Evolutionary conservation across 1,140 invertebrate species (phyloP).

Genomic region (Eupristina koningsbergeri): DNA sequence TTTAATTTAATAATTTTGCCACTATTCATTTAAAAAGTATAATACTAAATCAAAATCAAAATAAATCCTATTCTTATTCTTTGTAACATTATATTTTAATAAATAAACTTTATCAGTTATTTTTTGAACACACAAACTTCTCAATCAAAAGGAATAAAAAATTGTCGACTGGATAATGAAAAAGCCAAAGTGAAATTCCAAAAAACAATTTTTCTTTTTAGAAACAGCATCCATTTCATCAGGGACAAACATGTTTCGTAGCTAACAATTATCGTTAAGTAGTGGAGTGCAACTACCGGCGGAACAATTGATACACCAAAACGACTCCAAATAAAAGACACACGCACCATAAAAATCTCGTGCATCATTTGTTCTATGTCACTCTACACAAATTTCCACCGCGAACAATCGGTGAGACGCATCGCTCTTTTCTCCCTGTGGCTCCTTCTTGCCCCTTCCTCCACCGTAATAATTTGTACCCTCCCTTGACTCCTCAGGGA

Average conservation of each 20-base stretch:
- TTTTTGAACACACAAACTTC: no score
- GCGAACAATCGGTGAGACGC: conserved; percentile 65
- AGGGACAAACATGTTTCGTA: neutral
- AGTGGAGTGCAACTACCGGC: conserved; percentile 9
- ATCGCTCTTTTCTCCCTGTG: neutral
- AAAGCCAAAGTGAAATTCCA: no score
- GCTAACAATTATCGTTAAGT: conserved; percentile 45
- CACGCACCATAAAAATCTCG: conserved; percentile 11
- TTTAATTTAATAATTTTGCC: no score
- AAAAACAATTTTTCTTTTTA: no score
- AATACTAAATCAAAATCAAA: no score
- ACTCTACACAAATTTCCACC: conserved; percentile 59
- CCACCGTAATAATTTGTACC: conserved; percentile 65
- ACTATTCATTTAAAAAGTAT: no score
- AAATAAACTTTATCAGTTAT: no score
- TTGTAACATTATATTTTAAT: no score
- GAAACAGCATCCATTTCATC: no score
- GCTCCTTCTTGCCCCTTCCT: conserved; percentile 23
- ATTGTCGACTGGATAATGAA: no score
- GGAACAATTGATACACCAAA: conserved; percentile 43
- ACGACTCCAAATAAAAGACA: conserved; percentile 43
- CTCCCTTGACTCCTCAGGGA: conserved; percentile 57
- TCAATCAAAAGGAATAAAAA: no score
- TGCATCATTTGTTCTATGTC: conserved; percentile 63
- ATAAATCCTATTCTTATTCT: no score